Base-by-base conservation (phyloP, 2,113 vertebrate genomes). In the Eubucco bourcierii region DNA sequence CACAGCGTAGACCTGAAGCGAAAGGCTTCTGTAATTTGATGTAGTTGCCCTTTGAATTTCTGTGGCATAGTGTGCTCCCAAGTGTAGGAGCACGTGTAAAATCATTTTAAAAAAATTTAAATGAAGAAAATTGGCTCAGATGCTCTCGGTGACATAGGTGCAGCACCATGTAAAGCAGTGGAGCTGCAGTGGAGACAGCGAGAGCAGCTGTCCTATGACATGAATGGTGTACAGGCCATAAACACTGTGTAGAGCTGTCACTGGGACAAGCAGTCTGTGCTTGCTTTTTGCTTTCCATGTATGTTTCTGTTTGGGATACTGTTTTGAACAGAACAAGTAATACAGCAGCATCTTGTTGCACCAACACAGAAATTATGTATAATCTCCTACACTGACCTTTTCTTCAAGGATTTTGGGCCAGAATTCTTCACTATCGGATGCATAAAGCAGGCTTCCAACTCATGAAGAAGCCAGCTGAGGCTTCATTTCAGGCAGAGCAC, bases 221-320 rank as follows among this genome's bases (percentile, higher is more conserved):
- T 86, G 53, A 12, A 82, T 67, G 71, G 71, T 76, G 52, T 93
- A 72, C 64, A 90, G 89, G 80, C 95, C 87, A 84, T 64, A 80
- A 90, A 88, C 92, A 94, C 93, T 94, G 95, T 94, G 88, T 94
- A 76, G 96, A 84, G 83, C 37, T 84, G 74, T 92, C 80, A 85
- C 94, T 96, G 96, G 75, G 70, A 92, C 89, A 88, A 46, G 66
- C 90, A 79, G 31, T 90, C 41, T 24, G 33, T 80, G 71, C 90
- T 94, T 93, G 52, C 73, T 89, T 85, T 95, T 75, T 75, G 85
- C 94, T 76, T 84, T 94, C 63, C 6, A 1, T 94, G 70, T 93
- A 64, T 29, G 12, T 93, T 88, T 89, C 79, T 73, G 83, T 94
- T 94, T 96, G 58, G 41, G 44, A 71, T 64, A 31, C 65, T 80